A percentile compares a stretch with the other conserved stretches of the same genome.
phyloP scores from a whole-genome alignment of 2,113 vertebrate genomes.

The Corydoras sp. region DNA sequence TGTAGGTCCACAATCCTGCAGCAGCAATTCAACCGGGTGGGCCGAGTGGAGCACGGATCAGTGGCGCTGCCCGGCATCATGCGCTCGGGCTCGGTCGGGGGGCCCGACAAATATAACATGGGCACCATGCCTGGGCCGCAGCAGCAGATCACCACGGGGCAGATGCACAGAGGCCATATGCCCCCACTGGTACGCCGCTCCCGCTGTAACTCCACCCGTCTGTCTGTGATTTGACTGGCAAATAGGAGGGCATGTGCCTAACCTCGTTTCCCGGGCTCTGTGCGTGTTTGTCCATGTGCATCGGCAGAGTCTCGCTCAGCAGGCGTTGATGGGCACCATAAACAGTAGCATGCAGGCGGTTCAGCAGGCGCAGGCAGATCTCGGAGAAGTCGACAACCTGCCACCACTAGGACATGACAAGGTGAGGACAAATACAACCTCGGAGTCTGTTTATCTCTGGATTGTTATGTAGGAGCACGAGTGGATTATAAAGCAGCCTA shows the following conservation, averaged over 20 bases:
- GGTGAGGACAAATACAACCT: constrained; percentile 62
- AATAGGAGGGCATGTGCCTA: neutral
- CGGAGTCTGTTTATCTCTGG: too few relatives aligned
- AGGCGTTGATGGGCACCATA: constrained; percentile 97
- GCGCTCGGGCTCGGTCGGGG: constrained; percentile 87
- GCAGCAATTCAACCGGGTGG: constrained; percentile 93
- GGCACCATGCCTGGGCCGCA: constrained; percentile 93
- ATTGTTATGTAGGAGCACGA: too few relatives aligned
- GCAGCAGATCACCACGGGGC: constrained; percentile 91
- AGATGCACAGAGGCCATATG: constrained; percentile 98
- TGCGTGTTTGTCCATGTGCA: constrained; percentile 30
- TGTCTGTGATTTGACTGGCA: neutral
- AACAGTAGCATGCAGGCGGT: constrained; percentile 96
- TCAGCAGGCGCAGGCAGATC: constrained; percentile 88
- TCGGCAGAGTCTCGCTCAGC: constrained; percentile 89
- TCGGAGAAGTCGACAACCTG: constrained; percentile 83
- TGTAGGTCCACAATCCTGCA: constrained; percentile 89
- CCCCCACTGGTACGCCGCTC: constrained; percentile 82
- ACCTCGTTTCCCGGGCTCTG: neutral
- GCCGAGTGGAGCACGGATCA: constrained; percentile 87
- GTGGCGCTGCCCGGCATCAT: constrained; percentile 92
- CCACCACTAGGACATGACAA: constrained; percentile 94
- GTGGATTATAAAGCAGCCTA: too few relatives aligned
- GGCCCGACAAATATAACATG: constrained; percentile 87
- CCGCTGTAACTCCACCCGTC: neutral